Evolutionary conservation across 2,888 invertebrate genomes (phyloP).

Genomic region (Thalpophila matura): DNA sequence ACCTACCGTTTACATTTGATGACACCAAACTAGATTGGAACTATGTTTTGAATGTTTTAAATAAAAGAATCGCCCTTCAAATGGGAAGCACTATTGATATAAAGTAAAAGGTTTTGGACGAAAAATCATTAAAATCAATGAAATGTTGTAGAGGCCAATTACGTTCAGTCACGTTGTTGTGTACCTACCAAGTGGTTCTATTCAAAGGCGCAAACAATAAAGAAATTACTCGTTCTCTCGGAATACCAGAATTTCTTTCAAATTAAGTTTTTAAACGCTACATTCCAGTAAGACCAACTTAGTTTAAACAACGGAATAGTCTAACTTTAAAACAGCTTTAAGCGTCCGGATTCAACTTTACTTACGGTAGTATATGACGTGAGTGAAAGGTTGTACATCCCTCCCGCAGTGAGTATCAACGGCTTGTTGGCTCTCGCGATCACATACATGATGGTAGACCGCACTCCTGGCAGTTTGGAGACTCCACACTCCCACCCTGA

Average conservation of each 20-base stretch:
- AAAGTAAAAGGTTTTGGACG: conserved; percentile 3
- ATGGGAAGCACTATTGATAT: background rate
- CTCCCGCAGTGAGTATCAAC: conserved; percentile 81
- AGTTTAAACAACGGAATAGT: conserved; percentile 27
- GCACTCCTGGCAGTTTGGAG: conserved; percentile 73
- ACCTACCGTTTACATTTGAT: no score
- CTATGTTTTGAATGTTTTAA: no score
- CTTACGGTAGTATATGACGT: conserved; percentile 80
- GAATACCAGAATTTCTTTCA: conserved; percentile 21
- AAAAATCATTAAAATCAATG: background rate
- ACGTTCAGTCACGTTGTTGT: conserved; percentile 1
- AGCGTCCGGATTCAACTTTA: conserved; percentile 23
- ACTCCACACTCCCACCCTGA: conserved; percentile 84
- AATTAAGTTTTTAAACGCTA: conserved; percentile 21
- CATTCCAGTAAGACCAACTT: conserved; percentile 4
- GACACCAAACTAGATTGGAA: no score
- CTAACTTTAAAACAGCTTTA: conserved; percentile 38
- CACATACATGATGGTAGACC: conserved; percentile 75
- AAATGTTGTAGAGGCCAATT: background rate
- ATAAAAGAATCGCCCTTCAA: no score
- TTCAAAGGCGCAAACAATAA: background rate
- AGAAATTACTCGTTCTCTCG: conserved; percentile 12
- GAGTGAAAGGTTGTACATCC: conserved; percentile 83
- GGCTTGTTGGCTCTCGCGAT: conserved; percentile 79
- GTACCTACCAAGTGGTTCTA: background rate